Percentiles rank a stretch among this genome's conserved stretches.
phyloP scores from a whole-genome alignment of 2,797 vertebrate genomes.

The Pseudochaenichthys georgianus region DNA sequence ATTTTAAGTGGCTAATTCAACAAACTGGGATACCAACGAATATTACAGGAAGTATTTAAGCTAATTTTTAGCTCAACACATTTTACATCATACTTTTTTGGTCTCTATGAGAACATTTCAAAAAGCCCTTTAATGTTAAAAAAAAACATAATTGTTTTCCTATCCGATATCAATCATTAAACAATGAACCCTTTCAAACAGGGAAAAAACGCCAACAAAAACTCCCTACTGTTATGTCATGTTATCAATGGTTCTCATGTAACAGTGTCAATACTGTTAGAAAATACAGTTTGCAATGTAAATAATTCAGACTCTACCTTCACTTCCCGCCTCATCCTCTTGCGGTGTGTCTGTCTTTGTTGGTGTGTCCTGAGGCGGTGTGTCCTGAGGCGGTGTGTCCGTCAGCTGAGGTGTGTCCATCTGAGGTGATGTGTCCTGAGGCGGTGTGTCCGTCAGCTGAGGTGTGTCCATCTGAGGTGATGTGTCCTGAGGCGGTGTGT shows the following conservation, averaged over 20 bases:
- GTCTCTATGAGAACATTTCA: too few species aligned
- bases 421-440: too few species aligned
- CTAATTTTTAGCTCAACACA: too few species aligned
- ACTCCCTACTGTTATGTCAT: not conserved
- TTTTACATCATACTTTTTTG: too few species aligned
- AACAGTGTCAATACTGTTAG: not conserved
- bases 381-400: not conserved
- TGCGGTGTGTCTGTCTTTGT: slow-evolving; percentile 15
- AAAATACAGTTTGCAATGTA: not conserved
- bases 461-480: slow-evolving; percentile 29
- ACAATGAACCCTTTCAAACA: not conserved
- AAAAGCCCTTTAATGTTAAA: too few species aligned
- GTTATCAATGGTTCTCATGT: not conserved
- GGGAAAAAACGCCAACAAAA: not conserved
- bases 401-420: too few species aligned
- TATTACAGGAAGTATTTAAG: too few species aligned
- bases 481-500: slow-evolving; percentile 11
- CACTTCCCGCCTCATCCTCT: slow-evolving; percentile 44
- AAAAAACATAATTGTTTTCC: too few species aligned
- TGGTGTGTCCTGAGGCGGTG: not conserved
- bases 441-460: slow-evolving; percentile 15
- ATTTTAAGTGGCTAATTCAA: not conserved
- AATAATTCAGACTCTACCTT: slow-evolving; percentile 50
- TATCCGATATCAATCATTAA: not conserved
- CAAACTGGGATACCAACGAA: not conserved